A percentile compares a stretch with the other conserved stretches of the same genome.
These are phyloP conservation scores for Diglossa cyanea DNA, from an alignment of 2,797 vertebrate species.

Conservation along the genomic window DNA sequence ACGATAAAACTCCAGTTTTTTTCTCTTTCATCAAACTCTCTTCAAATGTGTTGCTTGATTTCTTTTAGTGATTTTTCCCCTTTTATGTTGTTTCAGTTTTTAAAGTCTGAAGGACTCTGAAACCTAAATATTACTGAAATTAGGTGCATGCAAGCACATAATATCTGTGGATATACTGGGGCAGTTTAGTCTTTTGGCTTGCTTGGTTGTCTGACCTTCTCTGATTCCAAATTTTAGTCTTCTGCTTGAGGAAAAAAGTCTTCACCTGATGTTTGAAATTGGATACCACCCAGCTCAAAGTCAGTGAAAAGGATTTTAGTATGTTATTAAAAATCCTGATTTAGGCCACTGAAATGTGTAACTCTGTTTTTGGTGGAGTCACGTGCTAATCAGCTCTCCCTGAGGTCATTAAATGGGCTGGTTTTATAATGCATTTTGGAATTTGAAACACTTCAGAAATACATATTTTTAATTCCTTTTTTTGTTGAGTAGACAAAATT, in stretches of 20 bases:
- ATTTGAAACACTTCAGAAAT: not conserved
- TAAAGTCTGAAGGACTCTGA: not conserved
- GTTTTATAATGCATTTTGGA: not conserved
- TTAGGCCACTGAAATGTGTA: not conserved
- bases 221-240: not conserved
- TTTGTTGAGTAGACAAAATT: not conserved
- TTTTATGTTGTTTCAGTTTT: not conserved
- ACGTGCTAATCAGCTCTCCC: not conserved
- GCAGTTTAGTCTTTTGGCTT: not conserved
- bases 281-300: not conserved
- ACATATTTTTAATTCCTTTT: not conserved
- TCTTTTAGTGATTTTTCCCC: rapidly evolving
- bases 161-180: not conserved
- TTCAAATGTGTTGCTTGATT: not conserved
- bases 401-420: not conserved
- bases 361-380: not conserved
- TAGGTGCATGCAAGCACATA: not conserved
- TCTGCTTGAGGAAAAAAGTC: not conserved
- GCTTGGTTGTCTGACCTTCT: not conserved
- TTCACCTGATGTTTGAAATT: not conserved
- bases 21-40: not conserved
- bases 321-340: not conserved
- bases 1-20: not conserved
- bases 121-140: not conserved
- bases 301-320: not conserved